These are phyloP conservation scores for Dolichoris vasculosae DNA, from an alignment of 1,140 invertebrate genomes.

Conservation along the genomic window DNA sequence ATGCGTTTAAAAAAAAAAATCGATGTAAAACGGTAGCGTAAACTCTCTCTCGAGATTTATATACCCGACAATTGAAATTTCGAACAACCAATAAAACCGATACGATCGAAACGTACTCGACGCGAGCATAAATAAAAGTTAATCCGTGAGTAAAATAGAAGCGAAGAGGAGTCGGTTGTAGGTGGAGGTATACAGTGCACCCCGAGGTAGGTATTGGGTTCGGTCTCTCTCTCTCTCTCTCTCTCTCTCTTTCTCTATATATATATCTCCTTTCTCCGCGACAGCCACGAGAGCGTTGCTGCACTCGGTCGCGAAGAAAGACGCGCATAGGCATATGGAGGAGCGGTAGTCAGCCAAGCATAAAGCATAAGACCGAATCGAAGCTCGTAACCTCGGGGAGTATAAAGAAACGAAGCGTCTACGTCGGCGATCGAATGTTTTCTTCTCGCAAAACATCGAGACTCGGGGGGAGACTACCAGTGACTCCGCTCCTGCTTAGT, in stretches of 20 bases:
- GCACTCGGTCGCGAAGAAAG: conserved; percentile 55
- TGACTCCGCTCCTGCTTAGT: not conserved
- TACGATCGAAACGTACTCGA: too few relatives aligned
- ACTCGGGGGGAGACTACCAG: not conserved
- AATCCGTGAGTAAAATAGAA: too few relatives aligned
- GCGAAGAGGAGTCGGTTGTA: too few relatives aligned
- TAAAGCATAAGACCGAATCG: conserved; percentile 67
- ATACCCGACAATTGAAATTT: too few relatives aligned
- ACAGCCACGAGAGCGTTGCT: not conserved
- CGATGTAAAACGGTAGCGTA: too few relatives aligned
- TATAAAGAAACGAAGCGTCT: conserved; percentile 54
- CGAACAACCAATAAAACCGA: too few relatives aligned
- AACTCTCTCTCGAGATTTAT: too few relatives aligned
- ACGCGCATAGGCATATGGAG: conserved; percentile 58
- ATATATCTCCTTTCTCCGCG: conserved; percentile 24
- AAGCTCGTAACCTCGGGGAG: conserved; percentile 66
- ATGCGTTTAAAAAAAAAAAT: too few relatives aligned
- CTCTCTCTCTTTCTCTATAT: too few relatives aligned
- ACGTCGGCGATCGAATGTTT: conserved; percentile 38
- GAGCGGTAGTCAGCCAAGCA: conserved; percentile 68
- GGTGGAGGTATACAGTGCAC: too few relatives aligned
- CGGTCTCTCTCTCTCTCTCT: not conserved
- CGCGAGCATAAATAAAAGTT: too few relatives aligned
- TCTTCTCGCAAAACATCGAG: conserved; percentile 36
- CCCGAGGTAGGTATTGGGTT: not conserved